Conservation (phyloP, 2,888 invertebrate species). For the Caenorhabditis becei region DNA sequence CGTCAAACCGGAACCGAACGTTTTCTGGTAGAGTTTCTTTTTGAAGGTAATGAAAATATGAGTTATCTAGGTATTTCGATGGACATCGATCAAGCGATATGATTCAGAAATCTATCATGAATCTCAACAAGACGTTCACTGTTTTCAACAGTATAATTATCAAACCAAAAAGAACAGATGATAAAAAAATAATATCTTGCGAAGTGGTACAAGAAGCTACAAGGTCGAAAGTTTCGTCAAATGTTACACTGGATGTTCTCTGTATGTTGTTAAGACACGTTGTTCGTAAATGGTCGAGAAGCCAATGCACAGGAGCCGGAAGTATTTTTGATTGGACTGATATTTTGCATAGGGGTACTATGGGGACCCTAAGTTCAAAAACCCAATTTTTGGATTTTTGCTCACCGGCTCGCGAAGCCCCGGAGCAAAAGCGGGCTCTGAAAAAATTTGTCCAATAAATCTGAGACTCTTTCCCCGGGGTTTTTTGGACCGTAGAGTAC, state of each 20-base stretch:
- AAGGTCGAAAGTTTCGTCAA: slow-evolving; percentile 67
- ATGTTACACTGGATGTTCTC: slow-evolving; percentile 75
- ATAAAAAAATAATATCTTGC: slow-evolving; percentile 78
- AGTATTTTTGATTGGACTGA: too few relatives aligned
- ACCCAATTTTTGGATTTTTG: too few relatives aligned
- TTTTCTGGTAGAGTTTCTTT: slow-evolving; percentile 65
- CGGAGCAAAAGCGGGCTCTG: too few relatives aligned
- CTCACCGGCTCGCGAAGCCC: too few relatives aligned
- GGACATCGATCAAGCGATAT: slow-evolving; percentile 74
- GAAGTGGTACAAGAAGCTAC: slow-evolving; percentile 76
- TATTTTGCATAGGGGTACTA: too few relatives aligned
- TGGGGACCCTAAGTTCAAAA: too few relatives aligned
- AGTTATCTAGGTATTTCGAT: slow-evolving; percentile 74
- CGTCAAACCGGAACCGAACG: slow-evolving; percentile 75
- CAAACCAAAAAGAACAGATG: slow-evolving; percentile 70
- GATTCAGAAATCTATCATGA: slow-evolving; percentile 61
- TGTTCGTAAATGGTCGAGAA: too few relatives aligned
- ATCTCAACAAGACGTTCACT: slow-evolving; percentile 75
- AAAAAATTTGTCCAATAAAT: neutral
- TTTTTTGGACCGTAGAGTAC: too few relatives aligned
- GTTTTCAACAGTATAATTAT: slow-evolving; percentile 53
- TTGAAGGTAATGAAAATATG: slow-evolving; percentile 1
- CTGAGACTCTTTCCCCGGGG: too few relatives aligned
- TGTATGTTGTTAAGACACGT: slow-evolving; percentile 66
- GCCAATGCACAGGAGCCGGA: too few relatives aligned